Percentiles rank a stretch among this genome's conserved stretches.
Evolutionary conservation across 2,113 vertebrate species (phyloP).

Genomic region (Gymnorhina tibicen): DNA sequence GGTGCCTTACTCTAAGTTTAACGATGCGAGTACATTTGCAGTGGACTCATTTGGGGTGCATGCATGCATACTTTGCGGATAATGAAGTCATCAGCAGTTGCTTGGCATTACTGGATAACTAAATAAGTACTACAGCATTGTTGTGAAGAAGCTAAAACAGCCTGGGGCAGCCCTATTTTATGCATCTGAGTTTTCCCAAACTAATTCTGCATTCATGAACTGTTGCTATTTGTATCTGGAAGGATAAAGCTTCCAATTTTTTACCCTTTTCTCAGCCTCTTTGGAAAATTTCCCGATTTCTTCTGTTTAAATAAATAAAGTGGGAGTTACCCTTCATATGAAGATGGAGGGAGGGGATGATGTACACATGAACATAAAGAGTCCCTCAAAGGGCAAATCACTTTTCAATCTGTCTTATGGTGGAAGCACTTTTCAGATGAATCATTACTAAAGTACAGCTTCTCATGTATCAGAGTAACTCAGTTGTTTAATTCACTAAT

Average conservation of each 20-base stretch:
- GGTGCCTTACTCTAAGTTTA: slow-evolving; percentile 29
- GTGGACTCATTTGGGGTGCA: background rate
- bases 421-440: background rate
- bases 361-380: background rate
- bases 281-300: background rate
- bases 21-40: slow-evolving; percentile 13
- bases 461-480: background rate
- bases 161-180: slow-evolving; percentile 44
- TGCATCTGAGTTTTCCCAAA: slow-evolving; percentile 43
- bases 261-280: background rate
- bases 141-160: slow-evolving; percentile 40
- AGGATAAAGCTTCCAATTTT: background rate
- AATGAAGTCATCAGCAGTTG: slow-evolving; percentile 45
- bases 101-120: slow-evolving; percentile 53
- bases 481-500: slow-evolving; percentile 50
- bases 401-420: background rate
- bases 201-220: slow-evolving; percentile 52
- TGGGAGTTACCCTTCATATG: background rate
- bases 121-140: slow-evolving; percentile 10
- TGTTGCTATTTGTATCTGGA: slow-evolving; percentile 6
- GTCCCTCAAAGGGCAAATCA: background rate
- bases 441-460: slow-evolving; percentile 1
- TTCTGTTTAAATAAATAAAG: background rate
- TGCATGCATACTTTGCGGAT: slow-evolving; percentile 42
- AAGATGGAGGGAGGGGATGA: background rate